A percentile compares a stretch with the other conserved stretches of the same genome.
These are phyloP conservation scores for Epinephelus malabaricus DNA, from an alignment of 2,797 vertebrate species.

Conservation along the genomic window DNA sequence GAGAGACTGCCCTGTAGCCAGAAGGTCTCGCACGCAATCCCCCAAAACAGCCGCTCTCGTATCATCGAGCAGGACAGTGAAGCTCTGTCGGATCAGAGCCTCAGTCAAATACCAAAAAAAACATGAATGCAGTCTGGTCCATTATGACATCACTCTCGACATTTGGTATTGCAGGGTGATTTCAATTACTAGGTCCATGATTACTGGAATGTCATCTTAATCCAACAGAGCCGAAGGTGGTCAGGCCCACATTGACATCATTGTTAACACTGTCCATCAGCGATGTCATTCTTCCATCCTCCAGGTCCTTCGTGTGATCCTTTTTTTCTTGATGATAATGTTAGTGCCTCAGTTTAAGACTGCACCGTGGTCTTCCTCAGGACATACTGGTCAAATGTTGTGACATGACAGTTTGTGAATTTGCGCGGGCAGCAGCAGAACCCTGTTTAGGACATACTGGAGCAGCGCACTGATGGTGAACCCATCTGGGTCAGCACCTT, in stretches of 20 bases:
- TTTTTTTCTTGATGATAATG: constrained; percentile 33
- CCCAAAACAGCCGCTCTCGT: constrained; percentile 22
- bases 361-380: constrained; percentile 50
- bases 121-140: constrained; percentile 37
- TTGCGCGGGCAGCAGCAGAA: constrained; percentile 38
- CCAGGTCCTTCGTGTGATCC: constrained; percentile 30
- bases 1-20: constrained; percentile 25
- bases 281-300: constrained; percentile 32
- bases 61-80: constrained; percentile 12
- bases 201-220: constrained; percentile 64
- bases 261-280: constrained; percentile 41
- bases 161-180: constrained; percentile 54
- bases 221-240: constrained; percentile 44
- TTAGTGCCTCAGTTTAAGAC: constrained; percentile 59
- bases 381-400: constrained; percentile 48
- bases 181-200: constrained; percentile 47
- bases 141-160: constrained; percentile 50
- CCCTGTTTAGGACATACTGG: constrained; percentile 95
- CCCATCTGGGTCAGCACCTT: constrained; percentile 99
- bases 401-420: constrained; percentile 64
- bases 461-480: constrained; percentile 98
- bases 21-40: constrained; percentile 45
- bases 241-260: constrained; percentile 46
- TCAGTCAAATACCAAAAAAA: constrained; percentile 44
- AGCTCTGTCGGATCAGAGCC: constrained; percentile 36